Conservation (phyloP, 2,888 invertebrate genomes). For the Ferrisia virgata region DNA sequence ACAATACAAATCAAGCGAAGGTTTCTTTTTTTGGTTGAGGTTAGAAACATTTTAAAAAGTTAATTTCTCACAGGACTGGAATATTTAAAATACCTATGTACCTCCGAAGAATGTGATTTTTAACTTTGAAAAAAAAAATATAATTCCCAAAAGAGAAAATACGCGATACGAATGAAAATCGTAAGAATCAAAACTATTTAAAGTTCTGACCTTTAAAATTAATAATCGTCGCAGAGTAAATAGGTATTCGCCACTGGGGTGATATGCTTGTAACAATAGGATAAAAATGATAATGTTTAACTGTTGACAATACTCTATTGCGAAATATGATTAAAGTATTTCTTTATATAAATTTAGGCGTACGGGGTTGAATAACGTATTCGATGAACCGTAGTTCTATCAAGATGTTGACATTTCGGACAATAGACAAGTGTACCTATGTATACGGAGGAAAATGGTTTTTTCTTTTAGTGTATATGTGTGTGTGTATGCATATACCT, state of each 20-base stretch:
- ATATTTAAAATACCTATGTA: constrained; percentile 16
- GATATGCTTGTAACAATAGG: constrained; percentile 20
- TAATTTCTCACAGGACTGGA: constrained; percentile 32
- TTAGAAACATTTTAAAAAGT: not conserved
- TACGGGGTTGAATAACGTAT: not conserved
- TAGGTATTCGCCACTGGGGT: constrained; percentile 1
- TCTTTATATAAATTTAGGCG: not conserved
- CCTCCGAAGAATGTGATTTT: not conserved
- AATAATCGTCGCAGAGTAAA: constrained; percentile 10
- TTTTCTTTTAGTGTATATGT: constrained; percentile 2
- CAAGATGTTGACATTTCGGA: constrained; percentile 42
- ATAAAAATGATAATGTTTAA: constrained; percentile 39
- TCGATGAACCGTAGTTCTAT: constrained; percentile 39
- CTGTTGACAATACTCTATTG: constrained; percentile 31
- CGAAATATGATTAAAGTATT: constrained; percentile 37
- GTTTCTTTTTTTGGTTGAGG: not conserved
- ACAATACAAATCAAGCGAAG: constrained; percentile 23
- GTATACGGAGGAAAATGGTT: not conserved
- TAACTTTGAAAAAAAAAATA: not conserved
- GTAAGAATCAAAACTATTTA: not conserved
- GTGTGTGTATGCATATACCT: too few species aligned
- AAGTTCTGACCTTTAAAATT: constrained; percentile 24
- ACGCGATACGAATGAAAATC: not conserved
- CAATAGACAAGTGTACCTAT: not conserved
- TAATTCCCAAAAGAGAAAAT: not conserved